Percentiles rank a stretch among this genome's conserved stretches.
These are phyloP conservation scores for Pseudomugil gertrudae DNA, from an alignment of 2,797 vertebrate species.

Conservation along the genomic window DNA sequence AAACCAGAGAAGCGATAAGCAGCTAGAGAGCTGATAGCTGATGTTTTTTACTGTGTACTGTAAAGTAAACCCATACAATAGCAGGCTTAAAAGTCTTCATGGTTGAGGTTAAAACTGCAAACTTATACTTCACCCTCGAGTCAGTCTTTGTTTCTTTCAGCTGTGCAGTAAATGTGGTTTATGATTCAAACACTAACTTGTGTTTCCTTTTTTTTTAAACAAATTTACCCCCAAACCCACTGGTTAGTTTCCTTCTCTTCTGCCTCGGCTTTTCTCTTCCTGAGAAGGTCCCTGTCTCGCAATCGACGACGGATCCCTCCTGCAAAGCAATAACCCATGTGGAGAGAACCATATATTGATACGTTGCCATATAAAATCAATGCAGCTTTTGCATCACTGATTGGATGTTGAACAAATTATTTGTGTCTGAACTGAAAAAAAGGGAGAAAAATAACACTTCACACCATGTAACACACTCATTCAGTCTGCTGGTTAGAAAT, in stretches of 20 bases:
- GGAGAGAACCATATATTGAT: constrained; percentile 12
- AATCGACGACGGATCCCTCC: constrained; percentile 80
- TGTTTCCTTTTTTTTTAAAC: constrained; percentile 9
- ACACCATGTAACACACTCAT: constrained; percentile 13
- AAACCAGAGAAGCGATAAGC: constrained; percentile 68
- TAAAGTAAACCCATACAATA: constrained; percentile 11
- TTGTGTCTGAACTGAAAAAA: not conserved
- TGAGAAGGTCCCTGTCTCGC: constrained; percentile 90
- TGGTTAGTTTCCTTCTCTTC: constrained; percentile 86
- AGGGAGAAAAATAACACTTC: not conserved
- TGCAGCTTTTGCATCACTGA: not conserved
- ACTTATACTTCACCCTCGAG: too few relatives aligned
- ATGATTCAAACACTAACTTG: constrained; percentile 24
- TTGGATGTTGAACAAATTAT: constrained; percentile 9
- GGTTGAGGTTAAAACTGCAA: not conserved
- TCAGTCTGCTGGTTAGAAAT: not conserved
- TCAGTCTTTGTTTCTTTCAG: constrained; percentile 4
- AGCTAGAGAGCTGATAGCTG: constrained; percentile 48
- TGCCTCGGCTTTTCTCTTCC: constrained; percentile 89
- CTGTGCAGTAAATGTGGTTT: constrained; percentile 11
- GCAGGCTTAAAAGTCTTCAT: constrained; percentile 1
- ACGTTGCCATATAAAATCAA: constrained; percentile 2
- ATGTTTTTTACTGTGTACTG: constrained; percentile 27
- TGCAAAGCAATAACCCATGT: constrained; percentile 64
- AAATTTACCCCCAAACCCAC: constrained; percentile 89